Conservation (phyloP, 2,113 vertebrate genomes). For the Brevimyrus niger region DNA sequence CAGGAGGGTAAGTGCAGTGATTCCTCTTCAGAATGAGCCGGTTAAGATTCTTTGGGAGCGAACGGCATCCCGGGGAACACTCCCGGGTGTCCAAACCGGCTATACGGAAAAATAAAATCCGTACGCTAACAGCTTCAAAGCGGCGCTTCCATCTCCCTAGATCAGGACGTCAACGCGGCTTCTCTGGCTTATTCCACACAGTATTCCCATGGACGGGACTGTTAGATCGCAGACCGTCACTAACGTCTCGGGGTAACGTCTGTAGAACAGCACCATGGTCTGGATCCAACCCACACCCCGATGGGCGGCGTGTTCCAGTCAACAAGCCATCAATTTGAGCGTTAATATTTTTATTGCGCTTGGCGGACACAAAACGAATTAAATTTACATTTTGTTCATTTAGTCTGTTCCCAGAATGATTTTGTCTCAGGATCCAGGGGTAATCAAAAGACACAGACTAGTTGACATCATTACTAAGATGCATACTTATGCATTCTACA, state of each 20-base stretch:
- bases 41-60: neutral
- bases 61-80: neutral
- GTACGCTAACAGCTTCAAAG: neutral
- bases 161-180: neutral
- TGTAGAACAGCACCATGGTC: neutral
- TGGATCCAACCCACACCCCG: neutral
- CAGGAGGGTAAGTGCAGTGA: neutral
- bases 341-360: neutral
- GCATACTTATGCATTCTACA: neutral
- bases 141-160: neutral
- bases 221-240: neutral
- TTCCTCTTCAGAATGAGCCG: neutral
- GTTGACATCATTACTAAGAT: neutral
- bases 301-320: neutral
- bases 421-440: neutral
- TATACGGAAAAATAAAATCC: neutral
- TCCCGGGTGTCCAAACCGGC: neutral
- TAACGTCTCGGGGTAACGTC: neutral
- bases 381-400: neutral
- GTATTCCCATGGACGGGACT: neutral
- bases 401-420: neutral
- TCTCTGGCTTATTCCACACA: neutral
- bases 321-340: conserved; percentile 5
- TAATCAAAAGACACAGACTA: neutral
- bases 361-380: neutral